Evolutionary conservation across 2,888 invertebrate genomes (phyloP), one percentile per base, ranked within the genome.

Genomic region (Oxyscelio sp.): DNA sequence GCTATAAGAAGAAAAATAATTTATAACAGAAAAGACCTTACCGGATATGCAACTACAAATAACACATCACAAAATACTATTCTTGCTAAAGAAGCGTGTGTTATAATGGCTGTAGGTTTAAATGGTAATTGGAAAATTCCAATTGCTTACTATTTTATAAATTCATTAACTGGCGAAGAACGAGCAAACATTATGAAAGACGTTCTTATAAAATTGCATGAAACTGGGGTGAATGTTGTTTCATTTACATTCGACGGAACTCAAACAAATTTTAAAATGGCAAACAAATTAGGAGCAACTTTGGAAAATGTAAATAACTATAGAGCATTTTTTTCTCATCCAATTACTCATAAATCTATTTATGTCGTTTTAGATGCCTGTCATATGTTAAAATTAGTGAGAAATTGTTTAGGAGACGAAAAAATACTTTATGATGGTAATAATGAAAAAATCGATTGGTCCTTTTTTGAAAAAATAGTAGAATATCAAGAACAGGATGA

Each of bases 91-190:
- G 74, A 82, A 17, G 87, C n/a, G n/a, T n/a, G n/a, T n/a, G n/a
- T n/a, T n/a, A n/a, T n/a, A n/a, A n/a, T n/a, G n/a, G n/a, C n/a
- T 79, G 15, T 80, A 82, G 65, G 70, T 11, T 17, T 70, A 9
- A 82, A 85, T 66, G 17, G 58, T 1, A 52, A 83, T 11, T 83
- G 74, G 71, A 83, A 85, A 59, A 75, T 85, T 40, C 68, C 74
- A 50, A 15, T 85, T 17, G 70, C 68, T 0, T 65, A 78, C 17
- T 85, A 70, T 71, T 74, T 85, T 56, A 78, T 85, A 13, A 17
- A 82, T 74, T 48, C 68, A 2, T 63, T 85, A 22, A 66, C 38
- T 52, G 79, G 75, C 9, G 11, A 63, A 19, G 58, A 78, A 40
- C 45, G 63, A 19, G 78, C 71, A 3, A 50, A 59, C 2, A 22